Evolutionary conservation across 2,113 vertebrate species (phyloP), one percentile per base, ranked within the genome.

Genomic region (Asarcornis scutulata): DNA sequence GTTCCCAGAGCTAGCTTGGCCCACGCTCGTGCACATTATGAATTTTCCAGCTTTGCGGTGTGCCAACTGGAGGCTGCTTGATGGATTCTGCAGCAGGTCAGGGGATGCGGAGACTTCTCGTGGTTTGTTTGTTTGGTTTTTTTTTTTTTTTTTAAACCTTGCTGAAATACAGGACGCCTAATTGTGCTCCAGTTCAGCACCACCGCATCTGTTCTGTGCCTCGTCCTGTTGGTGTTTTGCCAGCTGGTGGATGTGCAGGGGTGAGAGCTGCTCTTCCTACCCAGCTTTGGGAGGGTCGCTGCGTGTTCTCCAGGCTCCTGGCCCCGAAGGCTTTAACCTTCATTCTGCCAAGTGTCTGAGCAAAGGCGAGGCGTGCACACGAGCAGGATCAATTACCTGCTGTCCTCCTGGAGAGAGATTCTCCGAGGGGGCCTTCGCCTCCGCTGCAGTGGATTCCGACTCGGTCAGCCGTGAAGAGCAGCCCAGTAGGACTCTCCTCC

Each of bases 361-460:
- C 67, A 86, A 88, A 81, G 94, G 81, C 87, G 71, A 91, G 89
- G 56, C 93, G 77, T 86, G 93, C 83, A 86, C 60, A 55, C 44
- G 89, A 95, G 95, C 88, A 78, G 95, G 93, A 96, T 97, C 93
- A 88, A 56, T 93, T 94, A 89, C 93, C 76, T 90, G 60, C 94
- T 90, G 50, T 71, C 93, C 88, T 63, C 88, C 92, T 88, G 88
- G 86, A 84, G 92, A 91, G 64, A 34, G 17, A 48, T 75, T 88
- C 88, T 96, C 91, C 2, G 14, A 83, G 73, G 94, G 52, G 88
- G 34, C 88, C 82, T 95, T 88, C 10, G 2, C 82, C 69, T 95
- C 80, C 64, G 2, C 8, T 0, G 85, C 59, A 4, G 76, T 83
- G 88, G 85, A 88, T 86, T 86, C 91, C 68, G 91, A 86, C 86